Evolutionary conservation across 2,113 vertebrate genomes (phyloP), one percentile per base, ranked within the genome.

Genomic region (Neopipo cinnamomea): DNA sequence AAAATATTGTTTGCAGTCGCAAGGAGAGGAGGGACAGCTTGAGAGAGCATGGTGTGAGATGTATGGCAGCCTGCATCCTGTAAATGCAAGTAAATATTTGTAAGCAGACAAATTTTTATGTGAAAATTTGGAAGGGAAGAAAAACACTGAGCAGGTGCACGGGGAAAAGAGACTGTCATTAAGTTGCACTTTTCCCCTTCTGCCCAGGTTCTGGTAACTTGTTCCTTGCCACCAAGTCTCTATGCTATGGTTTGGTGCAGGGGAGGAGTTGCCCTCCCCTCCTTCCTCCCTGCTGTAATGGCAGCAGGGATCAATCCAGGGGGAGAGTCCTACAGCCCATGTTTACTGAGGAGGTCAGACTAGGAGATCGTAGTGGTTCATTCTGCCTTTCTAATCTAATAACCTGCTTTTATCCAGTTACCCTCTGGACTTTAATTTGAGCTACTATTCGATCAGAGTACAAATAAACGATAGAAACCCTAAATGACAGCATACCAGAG

Each of bases 351-450:
- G 3, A 0, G 88, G 78, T 93, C 81, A 63, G 71, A 79, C 46
- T 61, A 89, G 78, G 81, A 89, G 87, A 76, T 66, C 75, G 61
- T 46, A 46, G 66, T 62, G 74, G 73, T 68, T 96, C 79, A 53
- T 91, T 79, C 49, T 85, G 71, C 62, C 81, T 91, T 93, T 75
- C 52, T 95, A 84, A 95, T 95, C 84, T 93, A 95, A 93, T 96
- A 96, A 95, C 56, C 59, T 93, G 87, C 74, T 95, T 89, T 95
- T 91, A 95, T 91, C 90, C 92, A 84, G 61, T 93, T 96, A 92
- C 92, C 88, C 82, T 88, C 88, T 95, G 95, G 92, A 96, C 90
- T 88, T 95, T 78, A 94, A 93, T 96, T 94, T 78, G 73, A 92
- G 81, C 88, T 84, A 28, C 72, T 78, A 46, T 86, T 97, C 16